These are phyloP conservation scores for Brachionus manjavacas DNA, from an alignment of 1,140 invertebrate species.

Conservation along the genomic window DNA sequence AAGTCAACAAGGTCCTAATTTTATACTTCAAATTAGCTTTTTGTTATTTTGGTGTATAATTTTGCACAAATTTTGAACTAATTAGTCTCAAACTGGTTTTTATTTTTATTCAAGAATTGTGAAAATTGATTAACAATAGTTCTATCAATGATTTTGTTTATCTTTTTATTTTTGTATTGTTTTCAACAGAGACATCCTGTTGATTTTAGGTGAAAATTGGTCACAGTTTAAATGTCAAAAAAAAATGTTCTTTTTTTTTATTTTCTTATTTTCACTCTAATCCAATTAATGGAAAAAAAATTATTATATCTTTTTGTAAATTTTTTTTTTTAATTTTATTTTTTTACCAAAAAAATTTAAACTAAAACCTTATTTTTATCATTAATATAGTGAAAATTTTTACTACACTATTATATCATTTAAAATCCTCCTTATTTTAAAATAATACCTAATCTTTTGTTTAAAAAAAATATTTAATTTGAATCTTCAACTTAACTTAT, in stretches of 20 bases:
- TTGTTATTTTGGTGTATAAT: conserved; percentile 8
- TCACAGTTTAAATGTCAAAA: not conserved
- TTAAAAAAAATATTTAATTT: too few relatives aligned
- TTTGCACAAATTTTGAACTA: conserved; percentile 4
- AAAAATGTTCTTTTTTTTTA: not conserved
- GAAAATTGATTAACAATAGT: conserved; percentile 34
- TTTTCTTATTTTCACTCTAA: too few relatives aligned
- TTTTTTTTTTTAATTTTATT: too few relatives aligned
- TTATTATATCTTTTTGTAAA: not conserved
- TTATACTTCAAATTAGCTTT: not conserved
- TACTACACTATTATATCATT: too few relatives aligned
- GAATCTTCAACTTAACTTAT: too few relatives aligned
- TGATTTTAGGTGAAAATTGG: conserved; percentile 16
- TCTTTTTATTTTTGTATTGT: not conserved
- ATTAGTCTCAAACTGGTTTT: conserved; percentile 21
- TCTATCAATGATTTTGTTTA: not conserved
- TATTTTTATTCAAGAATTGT: not conserved
- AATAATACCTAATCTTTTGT: too few relatives aligned
- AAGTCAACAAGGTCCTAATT: not conserved
- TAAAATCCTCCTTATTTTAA: too few relatives aligned
- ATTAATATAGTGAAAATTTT: too few relatives aligned
- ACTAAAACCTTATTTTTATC: too few relatives aligned
- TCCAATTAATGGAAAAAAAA: too few relatives aligned
- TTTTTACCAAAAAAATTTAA: too few relatives aligned
- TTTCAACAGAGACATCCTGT: not conserved